Base-by-base conservation (phyloP, 1,140 invertebrate genomes). In the Drosophila busckii region DNA sequence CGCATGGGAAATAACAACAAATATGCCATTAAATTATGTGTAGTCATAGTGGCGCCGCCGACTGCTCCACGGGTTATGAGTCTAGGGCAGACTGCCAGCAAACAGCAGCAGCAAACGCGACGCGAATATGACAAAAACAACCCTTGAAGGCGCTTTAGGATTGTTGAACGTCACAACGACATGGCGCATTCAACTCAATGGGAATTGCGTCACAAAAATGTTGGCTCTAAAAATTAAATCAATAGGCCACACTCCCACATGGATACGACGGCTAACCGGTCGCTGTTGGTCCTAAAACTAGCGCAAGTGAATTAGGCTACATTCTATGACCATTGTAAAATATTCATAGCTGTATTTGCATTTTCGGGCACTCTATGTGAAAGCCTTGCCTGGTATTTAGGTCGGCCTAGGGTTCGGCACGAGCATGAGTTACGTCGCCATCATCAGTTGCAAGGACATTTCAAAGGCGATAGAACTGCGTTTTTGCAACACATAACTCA, bases 161-260 rank as follows among this genome's bases (percentile, higher is more conserved):
- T 49, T 40, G 55, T 50, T 46, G 59, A 29, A 44, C 56, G 48
- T 8, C 38, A 38, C 70, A 37, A 48, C 28, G 46, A 46, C 42
- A 46, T 25, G 38, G 73, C 52, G 50, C 75, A 53, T 78, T 78
- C 73, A 78, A 78, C 73, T 78, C 63, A 31, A 37, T 16, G 26
- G 42, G 53, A 35, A 78, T 78, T 80, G 73, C 73, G 73, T 78
- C 73, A 78, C 63, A 71, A 34, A 26, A 26, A 5, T 23, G 66
- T 40, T 16, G 52, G n/a, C n/a, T n/a, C n/a, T n/a, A n/a, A n/a
- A 46, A 78, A 80, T 80, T 78, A 80, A 78, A 78, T 78, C 73
- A 80, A 78, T 78, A 78, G 73, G 52, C 58, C 66, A 78, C n/a
- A 78, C 73, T 78, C 73, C 73, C 73, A 80, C 73, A 70, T 38